Evolutionary conservation across 1,140 invertebrate genomes (phyloP).

Genomic region (Drosophila suzukii): DNA sequence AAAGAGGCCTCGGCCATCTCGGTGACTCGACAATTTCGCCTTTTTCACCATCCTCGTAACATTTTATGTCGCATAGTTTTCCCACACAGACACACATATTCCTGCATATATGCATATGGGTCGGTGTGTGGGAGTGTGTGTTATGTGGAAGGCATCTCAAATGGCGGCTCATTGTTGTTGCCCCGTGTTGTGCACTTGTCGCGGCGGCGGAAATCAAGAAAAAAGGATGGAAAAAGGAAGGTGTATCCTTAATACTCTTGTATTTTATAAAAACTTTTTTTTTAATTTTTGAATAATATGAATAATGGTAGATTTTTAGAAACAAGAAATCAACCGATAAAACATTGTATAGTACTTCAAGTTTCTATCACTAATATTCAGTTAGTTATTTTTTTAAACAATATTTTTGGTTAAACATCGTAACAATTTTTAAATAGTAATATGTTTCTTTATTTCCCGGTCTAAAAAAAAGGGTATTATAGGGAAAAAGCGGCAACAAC

Average conservation of each 20-base stretch:
- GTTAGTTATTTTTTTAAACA: too few relatives aligned
- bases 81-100: slow-evolving; percentile 22
- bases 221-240: background rate
- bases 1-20: slow-evolving; percentile 27
- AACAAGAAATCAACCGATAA: background rate
- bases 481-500: slow-evolving; percentile 7
- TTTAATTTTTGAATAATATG: background rate
- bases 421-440: too few relatives aligned
- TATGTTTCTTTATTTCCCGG: too few relatives aligned
- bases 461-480: slow-evolving; percentile 18
- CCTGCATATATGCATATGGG: slow-evolving; percentile 54
- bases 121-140: slow-evolving; percentile 15
- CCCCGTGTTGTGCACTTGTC: slow-evolving; percentile 56
- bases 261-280: background rate
- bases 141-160: slow-evolving; percentile 55
- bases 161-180: slow-evolving; percentile 60
- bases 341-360: too few relatives aligned
- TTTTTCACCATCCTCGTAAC: slow-evolving; percentile 39
- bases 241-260: background rate
- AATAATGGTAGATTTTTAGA: too few relatives aligned
- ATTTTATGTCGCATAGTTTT: slow-evolving; percentile 58
- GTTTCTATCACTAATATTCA: too few relatives aligned
- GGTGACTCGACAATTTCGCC: slow-evolving; percentile 16
- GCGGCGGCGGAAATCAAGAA: slow-evolving; percentile 24
- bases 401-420: too few relatives aligned